Evolutionary conservation across 2,797 vertebrate genomes (phyloP), one percentile per base, ranked within the genome.

Genomic region (Lutra lutra): DNA sequence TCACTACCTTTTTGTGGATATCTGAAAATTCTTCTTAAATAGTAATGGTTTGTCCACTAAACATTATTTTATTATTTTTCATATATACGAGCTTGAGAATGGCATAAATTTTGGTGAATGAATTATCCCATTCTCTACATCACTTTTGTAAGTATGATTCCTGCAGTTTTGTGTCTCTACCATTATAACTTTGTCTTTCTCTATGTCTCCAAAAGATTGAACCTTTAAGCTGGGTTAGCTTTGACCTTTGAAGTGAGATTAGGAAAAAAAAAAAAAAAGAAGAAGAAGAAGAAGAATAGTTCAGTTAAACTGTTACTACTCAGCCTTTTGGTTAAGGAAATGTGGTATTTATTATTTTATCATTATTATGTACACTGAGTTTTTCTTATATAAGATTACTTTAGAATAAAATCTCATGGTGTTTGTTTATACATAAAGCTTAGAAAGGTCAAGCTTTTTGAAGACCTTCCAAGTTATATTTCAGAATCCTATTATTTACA

Each of bases 51-150:
- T 84, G 79, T 4, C 68, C n/a, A 92, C 12, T 23, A 54, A 77
- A 48, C 23, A 7, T 21, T 96, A 5, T 77, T 38, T 64, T 90
- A 38, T 51, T 70, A 27, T 8, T 95, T 94, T 96, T 46, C 18
- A 35, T 40, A 60, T 54, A 62, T 11, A 89, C 25, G 82, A 72
- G 46, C 86, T 75, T 79, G 40, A 94, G 64, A 60, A 27, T 51
- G 43, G 72, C 13, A 56, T 96, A 92, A 93, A 95, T 94, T 40
- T 88, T 92, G 21, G 89, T 84, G 70, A 95, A 29, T 35, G 58
- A 95, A 89, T 96, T 43, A 89, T 95, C 73, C 86, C 13, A 87
- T 93, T 85, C 43, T 96, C 73, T 60, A 4, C 27, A 8, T 87
- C 56, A 92, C 4, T 70, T 87, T 89, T 96, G 11, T 80, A 68